Evolutionary conservation across 2,113 vertebrate species (phyloP).

Genomic region (Glareola pratincola): DNA sequence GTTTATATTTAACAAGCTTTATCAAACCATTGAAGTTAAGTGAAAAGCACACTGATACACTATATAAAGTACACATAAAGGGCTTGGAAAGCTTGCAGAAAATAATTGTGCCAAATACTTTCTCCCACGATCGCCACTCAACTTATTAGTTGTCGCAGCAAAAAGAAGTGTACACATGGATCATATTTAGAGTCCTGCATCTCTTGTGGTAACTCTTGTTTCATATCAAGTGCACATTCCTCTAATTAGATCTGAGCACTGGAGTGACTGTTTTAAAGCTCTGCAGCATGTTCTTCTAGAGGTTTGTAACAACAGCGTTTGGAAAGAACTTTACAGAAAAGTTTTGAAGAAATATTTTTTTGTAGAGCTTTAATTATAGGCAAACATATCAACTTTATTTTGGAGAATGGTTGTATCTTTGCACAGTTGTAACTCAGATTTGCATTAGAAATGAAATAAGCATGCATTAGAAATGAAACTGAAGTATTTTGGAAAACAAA

Average conservation of each 20-base stretch:
- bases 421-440: background rate
- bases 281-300: background rate
- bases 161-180: background rate
- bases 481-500: background rate
- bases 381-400: background rate
- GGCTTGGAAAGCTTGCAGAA: conserved; percentile 3
- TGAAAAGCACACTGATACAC: background rate
- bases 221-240: background rate
- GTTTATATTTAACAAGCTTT: conserved; percentile 64
- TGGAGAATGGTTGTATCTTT: background rate
- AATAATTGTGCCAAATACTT: conserved; percentile 7
- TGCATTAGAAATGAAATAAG: background rate
- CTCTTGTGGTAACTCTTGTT: background rate
- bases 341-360: background rate
- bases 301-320: background rate
- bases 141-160: rapidly evolving
- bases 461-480: background rate
- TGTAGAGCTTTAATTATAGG: background rate
- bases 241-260: background rate
- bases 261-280: background rate
- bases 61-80: conserved; percentile 18
- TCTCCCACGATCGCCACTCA: background rate
- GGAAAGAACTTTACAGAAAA: background rate
- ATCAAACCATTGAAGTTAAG: conserved; percentile 40
- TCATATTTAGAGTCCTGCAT: background rate